Evolutionary conservation across 2,113 vertebrate species (phyloP), one percentile per base, ranked within the genome.

Genomic region (Daubentonia madagascariensis): DNA sequence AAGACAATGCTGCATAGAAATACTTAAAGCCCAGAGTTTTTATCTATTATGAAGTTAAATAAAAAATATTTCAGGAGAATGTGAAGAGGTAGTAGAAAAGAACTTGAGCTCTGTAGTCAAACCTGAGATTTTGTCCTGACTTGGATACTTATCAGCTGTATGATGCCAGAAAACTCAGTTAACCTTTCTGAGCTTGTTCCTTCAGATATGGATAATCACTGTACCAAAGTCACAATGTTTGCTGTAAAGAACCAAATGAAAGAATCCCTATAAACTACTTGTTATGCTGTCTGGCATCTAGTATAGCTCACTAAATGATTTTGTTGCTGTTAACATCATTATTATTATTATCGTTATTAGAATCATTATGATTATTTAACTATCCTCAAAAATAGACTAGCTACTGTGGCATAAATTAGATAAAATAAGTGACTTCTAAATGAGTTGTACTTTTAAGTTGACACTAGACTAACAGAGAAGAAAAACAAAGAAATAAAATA

Each of bases 11-110:
- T 98, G 57, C 92, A 93, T 70, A 97, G 85, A 98, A 97, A 97
- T 72, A 81, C 78, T n/a, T 97, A 48, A 98, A 97, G 52, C 93
- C 88, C 80, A 97, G 97, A 1, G 79, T 98, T 98, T 98, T 97
- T 94, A 94, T 92, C 94, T 98, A 54, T 89, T 90, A 97, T 35
- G 94, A 92, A 95, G 37, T 93, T 57, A 89, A 87, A 14, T 86
- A 30, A 94, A 89, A 96, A 90, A 43, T 96, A 85, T 85, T 96
- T 97, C 72, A 52, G 50, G 78, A 75, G 32, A 89, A 12, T 30
- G 16, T 85, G 40, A 94, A 65, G 8, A 52, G 28, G 30, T 67
- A 81, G 22, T 48, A 93, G 57, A 28, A 88, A 91, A 85, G 10
- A 92, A 95, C 14, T 87, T 79, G 54, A 85, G n/a, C 28, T 92